Evolutionary conservation across 64 coral and sea anemone species (phyloP).

Genomic region (Montipora capricornis): DNA sequence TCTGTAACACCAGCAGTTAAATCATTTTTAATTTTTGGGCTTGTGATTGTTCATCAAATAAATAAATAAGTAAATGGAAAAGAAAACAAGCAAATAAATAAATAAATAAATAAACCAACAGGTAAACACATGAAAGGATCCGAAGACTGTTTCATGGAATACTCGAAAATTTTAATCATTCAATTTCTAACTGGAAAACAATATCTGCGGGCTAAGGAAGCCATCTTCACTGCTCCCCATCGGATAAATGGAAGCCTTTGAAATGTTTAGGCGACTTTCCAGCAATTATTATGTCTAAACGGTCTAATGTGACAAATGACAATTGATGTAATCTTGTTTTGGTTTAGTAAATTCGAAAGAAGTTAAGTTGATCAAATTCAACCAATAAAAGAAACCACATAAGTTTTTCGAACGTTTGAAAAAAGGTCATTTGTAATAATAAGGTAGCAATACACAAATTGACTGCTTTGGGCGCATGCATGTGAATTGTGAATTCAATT

Average conservation of each 20-base stretch:
- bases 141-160: not conserved
- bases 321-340: conserved; percentile 10
- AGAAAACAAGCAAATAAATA: too few relatives aligned
- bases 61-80: too few relatives aligned
- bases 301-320: not conserved
- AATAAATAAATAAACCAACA: not conserved
- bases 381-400: too few relatives aligned
- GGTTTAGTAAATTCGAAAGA: not conserved
- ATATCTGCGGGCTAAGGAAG: not conserved
- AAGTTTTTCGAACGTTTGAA: too few relatives aligned
- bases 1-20: not conserved
- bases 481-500: too few relatives aligned
- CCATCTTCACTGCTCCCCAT: not conserved
- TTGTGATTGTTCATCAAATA: too few relatives aligned
- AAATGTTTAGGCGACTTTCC: not conserved
- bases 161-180: not conserved
- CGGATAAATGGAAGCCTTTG: not conserved
- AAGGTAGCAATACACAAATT: too few relatives aligned
- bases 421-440: too few relatives aligned
- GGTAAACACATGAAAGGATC: not conserved
- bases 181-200: not conserved
- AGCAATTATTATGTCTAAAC: not conserved
- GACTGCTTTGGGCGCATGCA: too few relatives aligned
- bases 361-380: too few relatives aligned
- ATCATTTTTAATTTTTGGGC: too few relatives aligned